A percentile compares a stretch with the other conserved stretches of the same genome.
Conservation (phyloP, 1,140 invertebrate species). For the Lucilia sericata region DNA sequence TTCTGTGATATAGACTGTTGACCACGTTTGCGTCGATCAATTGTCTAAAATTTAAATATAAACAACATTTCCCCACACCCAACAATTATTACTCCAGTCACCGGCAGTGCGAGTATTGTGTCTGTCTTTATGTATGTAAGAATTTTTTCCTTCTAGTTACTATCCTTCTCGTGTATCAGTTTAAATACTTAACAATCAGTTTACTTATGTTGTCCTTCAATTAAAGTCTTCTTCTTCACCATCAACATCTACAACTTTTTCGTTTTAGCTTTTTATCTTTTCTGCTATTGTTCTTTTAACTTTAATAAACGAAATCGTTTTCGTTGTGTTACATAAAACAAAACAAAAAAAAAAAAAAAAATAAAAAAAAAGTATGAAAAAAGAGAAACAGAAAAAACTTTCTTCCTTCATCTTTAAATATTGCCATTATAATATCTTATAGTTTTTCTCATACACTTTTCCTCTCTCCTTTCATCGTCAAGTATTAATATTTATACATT, state of each 20-base stretch:
- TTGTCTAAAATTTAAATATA: too few relatives aligned
- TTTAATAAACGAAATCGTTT: background rate
- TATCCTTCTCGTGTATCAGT: conserved; percentile 5
- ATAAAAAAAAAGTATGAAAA: too few relatives aligned
- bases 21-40: too few relatives aligned
- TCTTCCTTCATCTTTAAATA: too few relatives aligned
- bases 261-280: background rate
- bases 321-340: background rate
- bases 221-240: background rate
- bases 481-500: background rate
- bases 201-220: conserved; percentile 40
- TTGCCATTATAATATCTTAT: too few relatives aligned
- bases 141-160: background rate
- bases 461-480: background rate
- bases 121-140: too few relatives aligned
- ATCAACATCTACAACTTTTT: background rate
- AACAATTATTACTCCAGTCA: too few relatives aligned
- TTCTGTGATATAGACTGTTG: too few relatives aligned
- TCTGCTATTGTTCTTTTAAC: background rate
- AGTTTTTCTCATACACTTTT: background rate
- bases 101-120: too few relatives aligned
- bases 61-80: too few relatives aligned
- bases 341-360: background rate
- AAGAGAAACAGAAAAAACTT: too few relatives aligned
- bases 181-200: conserved; percentile 42